Conservation (phyloP, 2,888 invertebrate genomes). For the Cantharis lateralis region DNA sequence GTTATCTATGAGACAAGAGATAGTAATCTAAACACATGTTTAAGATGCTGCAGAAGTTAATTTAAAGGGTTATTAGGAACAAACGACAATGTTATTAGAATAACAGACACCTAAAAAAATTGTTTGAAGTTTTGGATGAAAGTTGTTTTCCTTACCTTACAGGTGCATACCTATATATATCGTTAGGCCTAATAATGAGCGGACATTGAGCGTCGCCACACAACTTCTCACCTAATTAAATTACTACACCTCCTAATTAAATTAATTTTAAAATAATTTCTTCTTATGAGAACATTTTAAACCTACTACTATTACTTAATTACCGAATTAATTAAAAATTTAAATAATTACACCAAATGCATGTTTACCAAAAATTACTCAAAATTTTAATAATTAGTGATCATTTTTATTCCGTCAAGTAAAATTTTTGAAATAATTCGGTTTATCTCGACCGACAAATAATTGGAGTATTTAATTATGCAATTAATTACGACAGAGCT, state of each 20-base stretch:
- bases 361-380: background rate
- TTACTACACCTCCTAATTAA: background rate
- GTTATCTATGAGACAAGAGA: constrained; percentile 31
- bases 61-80: constrained; percentile 25
- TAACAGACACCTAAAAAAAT: background rate
- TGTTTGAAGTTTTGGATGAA: background rate
- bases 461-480: background rate
- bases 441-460: background rate
- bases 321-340: background rate
- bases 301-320: background rate
- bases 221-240: background rate
- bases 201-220: background rate
- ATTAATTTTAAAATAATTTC: background rate
- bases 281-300: background rate
- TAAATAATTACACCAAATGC: background rate
- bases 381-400: background rate
- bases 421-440: background rate
- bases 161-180: background rate
- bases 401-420: background rate
- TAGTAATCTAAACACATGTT: constrained; percentile 43
- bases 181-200: background rate
- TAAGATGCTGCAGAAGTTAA: constrained; percentile 23
- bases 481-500: background rate
- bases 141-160: background rate
- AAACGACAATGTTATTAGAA: background rate